A percentile compares a stretch with the other conserved stretches of the same genome.
Evolutionary conservation across 1,140 invertebrate species (phyloP).

Genomic region (Microplitis demolitor): DNA sequence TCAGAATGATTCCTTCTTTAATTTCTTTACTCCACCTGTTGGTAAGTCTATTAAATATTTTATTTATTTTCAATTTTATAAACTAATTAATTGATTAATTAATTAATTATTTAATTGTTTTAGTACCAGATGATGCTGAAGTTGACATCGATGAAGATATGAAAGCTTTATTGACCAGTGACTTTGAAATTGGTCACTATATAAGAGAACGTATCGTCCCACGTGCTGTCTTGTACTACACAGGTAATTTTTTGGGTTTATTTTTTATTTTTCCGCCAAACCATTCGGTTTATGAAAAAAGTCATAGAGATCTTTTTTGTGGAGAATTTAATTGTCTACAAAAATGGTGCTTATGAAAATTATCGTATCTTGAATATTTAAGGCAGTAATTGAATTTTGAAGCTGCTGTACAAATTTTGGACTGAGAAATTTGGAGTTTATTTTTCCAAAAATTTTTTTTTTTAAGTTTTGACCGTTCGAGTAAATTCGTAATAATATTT

Average conservation of each 20-base stretch:
- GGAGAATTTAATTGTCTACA: no score
- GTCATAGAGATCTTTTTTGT: no score
- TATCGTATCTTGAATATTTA: background rate
- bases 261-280: background rate
- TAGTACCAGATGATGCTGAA: slow-evolving; percentile 67
- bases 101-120: slow-evolving; percentile 21
- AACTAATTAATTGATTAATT: background rate
- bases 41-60: slow-evolving; percentile 54
- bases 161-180: slow-evolving; percentile 78
- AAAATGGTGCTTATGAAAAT: no score
- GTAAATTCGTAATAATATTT: no score
- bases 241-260: slow-evolving; percentile 64
- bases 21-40: slow-evolving; percentile 93
- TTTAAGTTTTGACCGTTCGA: no score
- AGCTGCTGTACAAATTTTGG: no score
- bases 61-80: background rate
- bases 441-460: no score
- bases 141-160: slow-evolving; percentile 77
- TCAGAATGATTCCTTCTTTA: slow-evolving; percentile 96
- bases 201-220: slow-evolving; percentile 92
- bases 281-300: no score
- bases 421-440: no score
- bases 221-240: slow-evolving; percentile 91
- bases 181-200: slow-evolving; percentile 99
- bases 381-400: background rate